Percentiles rank a stretch among this genome's conserved stretches.
These are phyloP conservation scores for Campylomormyrus tamandua DNA, from an alignment of 2,113 vertebrate genomes.

Conservation along the genomic window DNA sequence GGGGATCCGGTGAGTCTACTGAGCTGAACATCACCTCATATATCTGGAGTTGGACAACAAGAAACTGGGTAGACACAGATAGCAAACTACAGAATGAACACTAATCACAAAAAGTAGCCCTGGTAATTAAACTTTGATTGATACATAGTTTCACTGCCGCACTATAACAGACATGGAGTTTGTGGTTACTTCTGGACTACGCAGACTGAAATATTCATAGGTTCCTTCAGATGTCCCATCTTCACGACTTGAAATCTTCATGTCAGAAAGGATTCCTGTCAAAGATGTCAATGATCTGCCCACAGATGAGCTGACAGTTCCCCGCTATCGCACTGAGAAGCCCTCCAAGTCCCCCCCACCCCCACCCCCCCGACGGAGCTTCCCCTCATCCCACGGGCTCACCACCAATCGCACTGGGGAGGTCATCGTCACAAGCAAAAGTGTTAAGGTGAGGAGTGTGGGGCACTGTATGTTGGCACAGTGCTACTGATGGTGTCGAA, in stretches of 20 bases:
- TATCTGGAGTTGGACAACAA: background rate
- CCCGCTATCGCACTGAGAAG: slow-evolving; percentile 89
- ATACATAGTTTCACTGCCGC: background rate
- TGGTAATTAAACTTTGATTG: background rate
- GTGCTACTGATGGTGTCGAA: background rate
- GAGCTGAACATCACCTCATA: background rate
- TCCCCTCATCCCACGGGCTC: slow-evolving; percentile 85
- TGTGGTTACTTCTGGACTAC: background rate
- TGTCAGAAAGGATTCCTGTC: background rate
- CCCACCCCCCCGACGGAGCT: slow-evolving; percentile 85
- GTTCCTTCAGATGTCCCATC: background rate
- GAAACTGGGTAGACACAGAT: background rate
- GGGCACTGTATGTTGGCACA: background rate
- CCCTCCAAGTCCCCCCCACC: slow-evolving; percentile 93
- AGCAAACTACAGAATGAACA: background rate
- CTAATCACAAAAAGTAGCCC: background rate
- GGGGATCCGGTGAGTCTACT: slow-evolving; percentile 73
- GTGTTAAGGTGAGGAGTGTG: slow-evolving; percentile 52
- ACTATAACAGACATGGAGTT: background rate
- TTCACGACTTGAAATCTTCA: background rate
- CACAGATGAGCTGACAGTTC: slow-evolving; percentile 84
- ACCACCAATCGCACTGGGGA: slow-evolving; percentile 89
- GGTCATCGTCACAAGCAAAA: slow-evolving; percentile 83
- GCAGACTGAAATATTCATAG: background rate
- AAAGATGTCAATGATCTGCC: background rate